These are phyloP conservation scores for Osmoderma eremita DNA, from an alignment of 2,888 invertebrate species.

Conservation along the genomic window DNA sequence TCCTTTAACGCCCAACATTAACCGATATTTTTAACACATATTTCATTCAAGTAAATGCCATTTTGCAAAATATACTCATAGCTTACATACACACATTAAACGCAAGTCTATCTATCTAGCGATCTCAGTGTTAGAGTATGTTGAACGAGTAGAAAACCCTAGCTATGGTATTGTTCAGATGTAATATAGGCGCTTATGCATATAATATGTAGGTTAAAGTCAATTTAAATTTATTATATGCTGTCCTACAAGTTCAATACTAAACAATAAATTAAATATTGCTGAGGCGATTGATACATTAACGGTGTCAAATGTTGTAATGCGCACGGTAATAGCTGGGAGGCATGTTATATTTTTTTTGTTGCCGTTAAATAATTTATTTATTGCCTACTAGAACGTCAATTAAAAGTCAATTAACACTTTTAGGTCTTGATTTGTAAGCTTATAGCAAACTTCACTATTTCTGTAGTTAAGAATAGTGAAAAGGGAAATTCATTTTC, in stretches of 20 bases:
- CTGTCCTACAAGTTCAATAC: conserved; percentile 39
- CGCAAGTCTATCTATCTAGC: too few species aligned
- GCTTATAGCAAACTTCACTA: background rate
- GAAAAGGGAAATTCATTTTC: too few species aligned
- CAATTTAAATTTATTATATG: conserved; percentile 37
- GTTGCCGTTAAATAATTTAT: conserved; percentile 18
- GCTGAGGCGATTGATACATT: conserved; percentile 33
- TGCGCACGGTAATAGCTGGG: conserved; percentile 10
- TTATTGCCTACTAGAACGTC: conserved; percentile 9
- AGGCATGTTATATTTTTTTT: conserved; percentile 26
- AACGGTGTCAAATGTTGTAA: conserved; percentile 36
- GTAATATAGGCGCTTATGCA: background rate
- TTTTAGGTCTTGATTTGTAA: conserved; percentile 16
- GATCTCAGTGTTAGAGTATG: conserved; percentile 4
- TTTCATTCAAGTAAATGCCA: conserved; percentile 13
- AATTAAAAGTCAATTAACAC: conserved; percentile 26
- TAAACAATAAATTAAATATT: conserved; percentile 38
- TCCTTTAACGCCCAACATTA: conserved; percentile 14
- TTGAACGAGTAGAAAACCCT: conserved; percentile 1
- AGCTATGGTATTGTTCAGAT: conserved; percentile 2
- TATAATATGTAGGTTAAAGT: conserved; percentile 38
- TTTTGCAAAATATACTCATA: conserved; percentile 22
- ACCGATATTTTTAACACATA: conserved; percentile 12
- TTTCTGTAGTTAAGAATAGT: background rate
- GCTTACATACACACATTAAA: conserved; percentile 26